Evolutionary conservation across 2,797 vertebrate species (phyloP).

Genomic region (Liasis olivaceus): DNA sequence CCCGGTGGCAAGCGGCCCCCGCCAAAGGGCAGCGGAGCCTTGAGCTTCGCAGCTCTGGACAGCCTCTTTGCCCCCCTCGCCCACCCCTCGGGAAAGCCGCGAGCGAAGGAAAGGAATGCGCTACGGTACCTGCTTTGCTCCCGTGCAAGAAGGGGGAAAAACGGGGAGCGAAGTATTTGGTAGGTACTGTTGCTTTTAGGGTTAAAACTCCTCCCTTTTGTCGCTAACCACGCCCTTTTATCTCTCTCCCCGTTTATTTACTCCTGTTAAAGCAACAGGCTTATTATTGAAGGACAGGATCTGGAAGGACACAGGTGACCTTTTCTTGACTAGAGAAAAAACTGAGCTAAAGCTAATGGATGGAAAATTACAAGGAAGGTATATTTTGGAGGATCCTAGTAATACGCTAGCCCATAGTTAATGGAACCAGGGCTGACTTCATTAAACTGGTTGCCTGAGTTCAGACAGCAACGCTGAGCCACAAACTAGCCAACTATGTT

Average conservation of each 20-base stretch:
- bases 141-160: no score
- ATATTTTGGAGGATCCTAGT: no score
- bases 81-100: not conserved
- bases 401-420: no score
- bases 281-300: not conserved
- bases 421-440: no score
- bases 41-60: not conserved
- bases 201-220: not conserved
- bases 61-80: not conserved
- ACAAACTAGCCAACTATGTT: no score
- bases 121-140: not conserved
- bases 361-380: not conserved
- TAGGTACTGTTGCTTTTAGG: not conserved
- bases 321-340: not conserved
- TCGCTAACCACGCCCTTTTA: not conserved
- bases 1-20: not conserved
- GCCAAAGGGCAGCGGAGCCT: not conserved
- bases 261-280: not conserved
- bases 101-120: accelerated
- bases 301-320: not conserved
- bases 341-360: not conserved
- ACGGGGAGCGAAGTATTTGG: not conserved
- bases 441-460: no score
- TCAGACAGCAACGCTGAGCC: no score
- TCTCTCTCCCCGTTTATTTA: no score